phyloP scores from a whole-genome alignment of 2,113 vertebrate species.

The Onychostoma macrolepis region DNA sequence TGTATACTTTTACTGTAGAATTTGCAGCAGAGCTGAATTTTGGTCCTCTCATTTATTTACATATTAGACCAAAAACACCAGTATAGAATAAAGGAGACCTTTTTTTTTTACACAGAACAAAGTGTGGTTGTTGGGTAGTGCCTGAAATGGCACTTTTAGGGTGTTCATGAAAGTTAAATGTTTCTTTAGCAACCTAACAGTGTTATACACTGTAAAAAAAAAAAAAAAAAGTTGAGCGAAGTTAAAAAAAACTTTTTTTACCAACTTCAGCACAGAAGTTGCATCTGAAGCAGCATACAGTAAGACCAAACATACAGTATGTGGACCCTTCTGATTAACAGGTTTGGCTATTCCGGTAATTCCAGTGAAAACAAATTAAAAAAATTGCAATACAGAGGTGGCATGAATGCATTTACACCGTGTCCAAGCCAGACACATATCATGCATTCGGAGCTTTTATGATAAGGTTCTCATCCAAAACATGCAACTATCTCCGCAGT shows the following conservation, averaged over 20 bases:
- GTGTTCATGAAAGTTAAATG: background rate
- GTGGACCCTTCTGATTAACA: background rate
- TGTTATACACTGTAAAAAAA: no score
- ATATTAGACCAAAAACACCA: background rate
- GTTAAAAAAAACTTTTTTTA: no score
- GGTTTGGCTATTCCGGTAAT: background rate
- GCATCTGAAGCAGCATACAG: background rate
- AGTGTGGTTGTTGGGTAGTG: background rate
- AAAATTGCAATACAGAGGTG: background rate
- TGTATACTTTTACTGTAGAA: constrained; percentile 16
- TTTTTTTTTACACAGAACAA: background rate
- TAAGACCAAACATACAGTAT: background rate
- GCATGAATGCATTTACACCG: background rate
- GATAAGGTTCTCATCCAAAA: no score
- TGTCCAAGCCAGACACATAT: background rate
- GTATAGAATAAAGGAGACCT: background rate
- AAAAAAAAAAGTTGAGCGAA: no score
- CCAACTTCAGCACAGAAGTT: background rate
- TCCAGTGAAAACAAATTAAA: background rate
- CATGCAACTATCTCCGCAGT: no score
- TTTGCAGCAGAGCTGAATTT: background rate
- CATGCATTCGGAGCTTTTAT: no score
- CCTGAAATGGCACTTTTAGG: background rate
- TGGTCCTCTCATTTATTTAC: background rate
- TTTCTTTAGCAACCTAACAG: background rate